Evolutionary conservation across 2,888 invertebrate species (phyloP), one percentile per base, ranked within the genome.

Genomic region (Pteria penguin): DNA sequence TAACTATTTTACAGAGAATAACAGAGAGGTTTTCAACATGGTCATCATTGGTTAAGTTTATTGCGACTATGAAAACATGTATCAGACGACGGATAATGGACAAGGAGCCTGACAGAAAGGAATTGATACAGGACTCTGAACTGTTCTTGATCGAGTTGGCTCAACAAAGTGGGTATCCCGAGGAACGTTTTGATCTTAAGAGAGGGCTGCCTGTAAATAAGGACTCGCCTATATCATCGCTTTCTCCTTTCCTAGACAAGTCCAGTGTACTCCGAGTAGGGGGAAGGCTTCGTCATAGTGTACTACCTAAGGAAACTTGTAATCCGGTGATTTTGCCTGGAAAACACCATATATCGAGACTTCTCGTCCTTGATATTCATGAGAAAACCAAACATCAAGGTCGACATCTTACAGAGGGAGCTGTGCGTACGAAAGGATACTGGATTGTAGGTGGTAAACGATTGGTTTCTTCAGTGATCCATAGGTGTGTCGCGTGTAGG

Each of bases 381-480:
- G 1, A 54, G 4, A n/a, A 26, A 5, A 45, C 27, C 11, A n/a
- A 36, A 18, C 60, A 33, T 26, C 69, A 69, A 4, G 69, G 69
- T 32, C 58, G 36, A 1, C 58, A 69, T 18, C n/a, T 69, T 4
- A 61, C 70, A 24, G 70, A 70, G 31, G 70, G 70, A 2, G 5
- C 29, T 5, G 58, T 61, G 1, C 4, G 70, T 8, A 52, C 70
- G 8, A 18, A n/a, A n/a, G 70, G 61, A 22, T 70, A n/a, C 54
- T 76, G 76, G 68, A 72, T 76, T 22, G 65, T 68, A 4, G 76
- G 76, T 11, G 55, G 73, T 11, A 72, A 71, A 60, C 63, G 70
- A 24, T 67, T 76, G 5, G 32, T 76, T n/a, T 63, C 65, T n/a
- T 65, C 60, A 1, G 36, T 70, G 4, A 27, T 76, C 8, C 31